phyloP scores from a whole-genome alignment of 2,888 invertebrate species.

The Hoplodrina blanda region DNA sequence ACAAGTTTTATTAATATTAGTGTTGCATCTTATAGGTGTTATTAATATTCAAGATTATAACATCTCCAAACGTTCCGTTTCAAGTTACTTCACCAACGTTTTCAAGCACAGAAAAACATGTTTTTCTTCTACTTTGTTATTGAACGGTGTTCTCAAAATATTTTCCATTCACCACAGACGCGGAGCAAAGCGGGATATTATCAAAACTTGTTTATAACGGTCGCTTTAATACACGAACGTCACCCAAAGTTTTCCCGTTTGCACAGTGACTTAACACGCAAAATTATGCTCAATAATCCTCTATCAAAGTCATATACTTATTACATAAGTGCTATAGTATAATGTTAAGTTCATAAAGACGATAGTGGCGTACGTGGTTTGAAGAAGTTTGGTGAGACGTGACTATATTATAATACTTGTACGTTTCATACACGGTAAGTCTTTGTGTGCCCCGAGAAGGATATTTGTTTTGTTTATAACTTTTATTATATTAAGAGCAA shows the following conservation, averaged over 20 bases:
- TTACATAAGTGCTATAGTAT: conserved; percentile 45
- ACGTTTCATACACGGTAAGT: conserved; percentile 27
- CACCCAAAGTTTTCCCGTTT: conserved; percentile 54
- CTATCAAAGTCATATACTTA: conserved; percentile 56
- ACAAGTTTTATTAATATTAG: too few species aligned
- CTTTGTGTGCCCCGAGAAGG: conserved; percentile 19
- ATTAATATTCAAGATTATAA: conserved; percentile 5
- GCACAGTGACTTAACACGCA: conserved; percentile 46
- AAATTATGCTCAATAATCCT: conserved; percentile 63
- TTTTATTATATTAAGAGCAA: conserved; percentile 24
- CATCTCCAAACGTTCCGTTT: conserved; percentile 21
- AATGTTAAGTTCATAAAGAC: conserved; percentile 55
- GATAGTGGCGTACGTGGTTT: conserved; percentile 59
- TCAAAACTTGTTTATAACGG: conserved; percentile 55
- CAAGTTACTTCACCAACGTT: conserved; percentile 26
- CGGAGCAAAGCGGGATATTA: conserved; percentile 43
- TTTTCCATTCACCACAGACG: conserved; percentile 51
- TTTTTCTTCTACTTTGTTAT: conserved; percentile 60
- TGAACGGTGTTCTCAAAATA: conserved; percentile 59
- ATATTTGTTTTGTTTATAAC: conserved; percentile 46
- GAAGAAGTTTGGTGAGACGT: conserved; percentile 51
- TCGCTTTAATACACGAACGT: conserved; percentile 51
- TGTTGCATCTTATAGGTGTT: too few species aligned
- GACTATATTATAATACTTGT: conserved; percentile 38
- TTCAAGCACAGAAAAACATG: conserved; percentile 55